Evolutionary conservation across 2,797 vertebrate genomes (phyloP).

Genomic region (Pipistrellus kuhlii): DNA sequence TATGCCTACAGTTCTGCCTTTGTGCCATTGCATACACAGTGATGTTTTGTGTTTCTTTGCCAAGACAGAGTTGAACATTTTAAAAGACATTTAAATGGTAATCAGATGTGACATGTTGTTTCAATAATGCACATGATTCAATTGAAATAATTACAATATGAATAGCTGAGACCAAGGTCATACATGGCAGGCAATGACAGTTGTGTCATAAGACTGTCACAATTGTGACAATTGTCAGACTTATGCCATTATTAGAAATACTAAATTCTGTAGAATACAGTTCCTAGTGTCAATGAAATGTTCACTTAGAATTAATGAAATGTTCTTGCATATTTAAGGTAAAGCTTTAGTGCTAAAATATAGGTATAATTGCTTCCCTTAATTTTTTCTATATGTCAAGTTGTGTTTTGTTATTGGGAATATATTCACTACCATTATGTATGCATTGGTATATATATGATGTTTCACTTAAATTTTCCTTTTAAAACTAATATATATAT

Average conservation of each 20-base stretch:
- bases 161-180: conserved; percentile 70
- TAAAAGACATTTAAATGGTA: conserved; percentile 60
- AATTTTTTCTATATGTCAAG: background rate
- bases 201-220: conserved; percentile 46
- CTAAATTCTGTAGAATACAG: background rate
- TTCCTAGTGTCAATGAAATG: background rate
- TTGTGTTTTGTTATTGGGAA: background rate
- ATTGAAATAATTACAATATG: conserved; percentile 69
- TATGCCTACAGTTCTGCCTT: background rate
- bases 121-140: conserved; percentile 64
- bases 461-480: background rate
- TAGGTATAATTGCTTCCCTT: background rate
- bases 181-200: conserved; percentile 62
- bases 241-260: background rate
- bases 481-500: background rate
- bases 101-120: conserved; percentile 63
- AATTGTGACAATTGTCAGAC: conserved; percentile 5
- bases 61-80: conserved; percentile 59
- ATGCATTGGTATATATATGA: too few species aligned
- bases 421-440: background rate
- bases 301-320: background rate
- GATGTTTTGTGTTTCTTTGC: conserved; percentile 38
- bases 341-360: background rate
- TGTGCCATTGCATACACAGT: conserved; percentile 28
- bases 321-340: background rate